phyloP scores from a whole-genome alignment of 2,888 invertebrate species.

The Tetramorium bicarinatum region DNA sequence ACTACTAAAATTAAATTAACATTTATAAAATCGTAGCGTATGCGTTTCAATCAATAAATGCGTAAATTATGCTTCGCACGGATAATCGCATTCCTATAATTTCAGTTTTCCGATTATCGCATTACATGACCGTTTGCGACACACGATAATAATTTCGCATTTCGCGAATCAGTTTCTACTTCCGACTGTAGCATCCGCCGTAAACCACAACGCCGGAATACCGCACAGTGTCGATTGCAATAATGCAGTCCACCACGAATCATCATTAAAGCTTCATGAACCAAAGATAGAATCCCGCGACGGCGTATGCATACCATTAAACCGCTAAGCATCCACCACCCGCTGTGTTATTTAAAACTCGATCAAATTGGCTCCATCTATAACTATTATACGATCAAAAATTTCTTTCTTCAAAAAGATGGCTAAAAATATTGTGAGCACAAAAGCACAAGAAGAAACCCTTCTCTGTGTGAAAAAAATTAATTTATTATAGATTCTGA shows the following conservation, averaged over 20 bases:
- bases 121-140: slow-evolving; percentile 7
- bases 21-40: neutral
- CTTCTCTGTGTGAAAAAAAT: neutral
- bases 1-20: neutral
- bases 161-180: slow-evolving; percentile 44
- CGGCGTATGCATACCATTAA: slow-evolving; percentile 10
- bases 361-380: neutral
- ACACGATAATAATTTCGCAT: slow-evolving; percentile 43
- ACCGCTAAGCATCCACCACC: neutral
- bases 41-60: slow-evolving; percentile 7
- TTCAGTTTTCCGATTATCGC: slow-evolving; percentile 14
- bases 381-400: neutral
- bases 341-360: slow-evolving; percentile 18
- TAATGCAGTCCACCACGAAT: slow-evolving; percentile 50
- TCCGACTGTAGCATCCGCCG: slow-evolving; percentile 45
- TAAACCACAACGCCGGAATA: slow-evolving; percentile 52
- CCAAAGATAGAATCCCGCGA: slow-evolving; percentile 21
- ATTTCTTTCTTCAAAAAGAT: neutral
- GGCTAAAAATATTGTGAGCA: neutral
- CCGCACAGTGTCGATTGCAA: slow-evolving; percentile 51
- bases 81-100: slow-evolving; percentile 20
- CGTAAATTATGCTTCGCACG: neutral
- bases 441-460: neutral
- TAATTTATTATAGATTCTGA: neutral
- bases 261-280: slow-evolving; percentile 50